Conservation (phyloP, 1,140 invertebrate species). For the Harpegnathos saltator region DNA sequence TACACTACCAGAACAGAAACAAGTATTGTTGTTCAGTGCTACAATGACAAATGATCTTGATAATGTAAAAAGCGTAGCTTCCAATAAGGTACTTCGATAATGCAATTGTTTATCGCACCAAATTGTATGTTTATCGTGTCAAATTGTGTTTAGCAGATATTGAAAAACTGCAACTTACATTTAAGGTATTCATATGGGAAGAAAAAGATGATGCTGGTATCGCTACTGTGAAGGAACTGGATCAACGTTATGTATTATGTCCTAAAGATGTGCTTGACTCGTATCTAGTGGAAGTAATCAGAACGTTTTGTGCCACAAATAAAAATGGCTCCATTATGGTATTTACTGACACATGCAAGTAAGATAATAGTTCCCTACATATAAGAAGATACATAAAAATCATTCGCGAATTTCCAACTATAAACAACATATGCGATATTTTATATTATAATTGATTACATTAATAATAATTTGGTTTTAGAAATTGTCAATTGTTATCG, state of each 20-base stretch:
- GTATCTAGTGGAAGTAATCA: slow-evolving; percentile 95
- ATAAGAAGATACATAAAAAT: neutral
- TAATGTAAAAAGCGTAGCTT: slow-evolving; percentile 89
- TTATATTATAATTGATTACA: slow-evolving; percentile 37
- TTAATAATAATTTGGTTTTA: slow-evolving; percentile 75
- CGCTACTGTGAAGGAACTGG: slow-evolving; percentile 94
- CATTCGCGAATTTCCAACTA: neutral
- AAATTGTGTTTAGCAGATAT: neutral
- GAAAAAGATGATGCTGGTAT: slow-evolving; percentile 88
- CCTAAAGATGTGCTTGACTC: slow-evolving; percentile 96
- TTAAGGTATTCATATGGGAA: slow-evolving; percentile 89
- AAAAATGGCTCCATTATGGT: slow-evolving; percentile 94
- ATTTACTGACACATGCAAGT: slow-evolving; percentile 98
- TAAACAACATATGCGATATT: neutral
- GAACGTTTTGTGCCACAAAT: slow-evolving; percentile 91
- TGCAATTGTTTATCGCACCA: neutral
- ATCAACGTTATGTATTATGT: slow-evolving; percentile 96
- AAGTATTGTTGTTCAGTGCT: slow-evolving; percentile 97
- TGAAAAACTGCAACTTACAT: slow-evolving; percentile 41
- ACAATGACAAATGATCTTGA: slow-evolving; percentile 96
- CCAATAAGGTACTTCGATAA: slow-evolving; percentile 84
- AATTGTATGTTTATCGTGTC: neutral
- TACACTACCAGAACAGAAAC: slow-evolving; percentile 92
- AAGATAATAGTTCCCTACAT: slow-evolving; percentile 74
- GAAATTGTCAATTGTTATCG: slow-evolving; percentile 93